These are phyloP conservation scores for Brachyalestes nurse DNA, from an alignment of 2,797 vertebrate species.

Conservation along the genomic window DNA sequence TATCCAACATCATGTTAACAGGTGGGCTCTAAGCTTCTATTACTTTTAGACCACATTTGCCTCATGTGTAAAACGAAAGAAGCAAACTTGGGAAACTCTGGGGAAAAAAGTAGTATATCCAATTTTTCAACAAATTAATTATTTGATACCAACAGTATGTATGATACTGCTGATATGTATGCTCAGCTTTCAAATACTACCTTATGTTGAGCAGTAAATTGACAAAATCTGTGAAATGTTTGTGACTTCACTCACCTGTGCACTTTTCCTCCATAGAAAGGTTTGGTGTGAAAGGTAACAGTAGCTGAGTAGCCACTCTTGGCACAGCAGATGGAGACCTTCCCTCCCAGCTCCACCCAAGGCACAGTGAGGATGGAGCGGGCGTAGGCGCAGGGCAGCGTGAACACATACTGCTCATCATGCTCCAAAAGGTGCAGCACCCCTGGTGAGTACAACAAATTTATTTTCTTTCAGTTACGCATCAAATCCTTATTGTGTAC, in stretches of 20 bases:
- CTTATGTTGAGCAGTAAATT: neutral
- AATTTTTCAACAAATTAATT: neutral
- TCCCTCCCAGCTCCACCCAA: conserved; percentile 89
- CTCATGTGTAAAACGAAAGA: neutral
- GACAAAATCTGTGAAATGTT: neutral
- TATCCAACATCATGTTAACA: neutral
- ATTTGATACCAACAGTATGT: neutral
- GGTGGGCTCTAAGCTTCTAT: neutral
- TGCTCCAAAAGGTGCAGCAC: conserved; percentile 79
- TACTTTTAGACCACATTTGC: neutral
- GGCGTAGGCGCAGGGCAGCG: conserved; percentile 86
- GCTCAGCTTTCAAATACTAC: neutral
- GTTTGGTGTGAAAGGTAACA: conserved; percentile 88
- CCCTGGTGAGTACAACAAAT: conserved; percentile 33
- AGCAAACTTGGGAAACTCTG: neutral
- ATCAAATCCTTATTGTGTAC: neutral
- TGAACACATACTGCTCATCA: conserved; percentile 86
- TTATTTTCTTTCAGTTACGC: neutral
- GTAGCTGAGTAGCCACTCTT: conserved; percentile 84
- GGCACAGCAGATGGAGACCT: conserved; percentile 84
- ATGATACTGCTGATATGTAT: neutral
- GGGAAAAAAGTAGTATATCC: neutral
- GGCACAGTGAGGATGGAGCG: conserved; percentile 89
- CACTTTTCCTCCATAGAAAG: conserved; percentile 88
- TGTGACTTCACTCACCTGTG: conserved; percentile 78